Evolutionary conservation across 1,140 invertebrate genomes (phyloP), one percentile per base, ranked within the genome.

Genomic region (Rhagoletis pomonella): DNA sequence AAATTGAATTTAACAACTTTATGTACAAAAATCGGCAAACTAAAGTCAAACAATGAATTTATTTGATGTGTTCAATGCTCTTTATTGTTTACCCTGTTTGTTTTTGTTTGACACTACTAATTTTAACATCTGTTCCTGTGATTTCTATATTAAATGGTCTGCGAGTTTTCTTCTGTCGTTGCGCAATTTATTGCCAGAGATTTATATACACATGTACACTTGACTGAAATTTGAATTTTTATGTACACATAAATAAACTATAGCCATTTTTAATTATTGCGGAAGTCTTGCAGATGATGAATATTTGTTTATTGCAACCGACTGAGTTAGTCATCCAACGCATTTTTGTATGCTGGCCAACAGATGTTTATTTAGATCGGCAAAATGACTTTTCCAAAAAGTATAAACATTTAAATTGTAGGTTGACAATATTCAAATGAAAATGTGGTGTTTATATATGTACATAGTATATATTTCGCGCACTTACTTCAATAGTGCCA

Each of bases 11-110:
- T 29, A 17, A 50, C 14, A 14, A 81, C 4, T 81, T 81, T 81
- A 19, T 55, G 73, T 17, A 12, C 47, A 55, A 50, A 58, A 81
- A 81, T 81, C 47, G 44, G 73, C 44, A 81, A 81, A 55, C 73
- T 19, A 81, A 50, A 29, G 4, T 9, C 73, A 81, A 9, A 81
- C 73, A 81, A 58, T 81, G 73, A 81, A 19, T 58, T n/a, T n/a
- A 7, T 81, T 81, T 55, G 73, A 81, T 77, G 29, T 29, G 29
- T 29, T 29, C 29, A 29, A 29, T 17, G 9, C 62, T 17, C 17
- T 64, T 64, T 64, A 59, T 77, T 77, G 44, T 44, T 81, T 29
- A 4, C 64, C 5, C 10, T 67, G 17, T 77, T 3, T 50, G 44
- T 77, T 50, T 6, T 77, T 62, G 5, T 81, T 81, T 81, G 44